Percentiles rank a stretch among this genome's conserved stretches.
phyloP scores from a whole-genome alignment of 1,140 invertebrate genomes.

The Zaprionus ghesquierei region DNA sequence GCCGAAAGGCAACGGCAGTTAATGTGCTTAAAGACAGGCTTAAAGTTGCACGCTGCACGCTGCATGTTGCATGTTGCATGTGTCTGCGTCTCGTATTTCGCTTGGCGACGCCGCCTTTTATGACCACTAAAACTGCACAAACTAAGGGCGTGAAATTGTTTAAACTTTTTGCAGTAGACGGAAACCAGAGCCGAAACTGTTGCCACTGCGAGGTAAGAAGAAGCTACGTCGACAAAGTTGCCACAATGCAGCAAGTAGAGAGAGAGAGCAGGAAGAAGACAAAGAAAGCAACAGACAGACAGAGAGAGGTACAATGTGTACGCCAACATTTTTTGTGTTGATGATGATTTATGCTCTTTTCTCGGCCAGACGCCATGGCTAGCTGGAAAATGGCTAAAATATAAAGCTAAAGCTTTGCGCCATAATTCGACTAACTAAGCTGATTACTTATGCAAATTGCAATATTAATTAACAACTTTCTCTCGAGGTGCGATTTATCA shows the following conservation, averaged over 20 bases:
- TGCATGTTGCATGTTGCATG: conserved; percentile 58
- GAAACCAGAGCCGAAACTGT: conserved; percentile 16
- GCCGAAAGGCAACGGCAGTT: conserved; percentile 48
- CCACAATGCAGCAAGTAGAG: not conserved
- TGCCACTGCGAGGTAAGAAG: conserved; percentile 29
- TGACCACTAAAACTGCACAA: conserved; percentile 46
- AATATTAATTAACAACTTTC: not conserved
- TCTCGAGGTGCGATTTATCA: not conserved
- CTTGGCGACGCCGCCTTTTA: conserved; percentile 54
- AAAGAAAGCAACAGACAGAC: not conserved
- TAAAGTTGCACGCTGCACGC: not conserved
- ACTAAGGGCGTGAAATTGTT: conserved; percentile 65
- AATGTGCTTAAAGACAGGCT: conserved; percentile 54
- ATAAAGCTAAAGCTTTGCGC: not conserved
- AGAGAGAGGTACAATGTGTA: not conserved
- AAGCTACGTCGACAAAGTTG: conserved; percentile 51
- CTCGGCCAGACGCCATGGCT: too few species aligned
- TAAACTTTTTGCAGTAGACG: conserved; percentile 43
- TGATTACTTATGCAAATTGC: not conserved
- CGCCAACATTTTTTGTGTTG: not conserved
- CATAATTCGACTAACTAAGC: not conserved
- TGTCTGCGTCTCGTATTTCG: conserved; percentile 36
- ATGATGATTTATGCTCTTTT: conserved; percentile 17
- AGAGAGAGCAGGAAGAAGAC: not conserved
- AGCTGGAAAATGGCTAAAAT: not conserved